Conservation (phyloP, 2,113 vertebrate genomes). For the Bungarus multicinctus region DNA sequence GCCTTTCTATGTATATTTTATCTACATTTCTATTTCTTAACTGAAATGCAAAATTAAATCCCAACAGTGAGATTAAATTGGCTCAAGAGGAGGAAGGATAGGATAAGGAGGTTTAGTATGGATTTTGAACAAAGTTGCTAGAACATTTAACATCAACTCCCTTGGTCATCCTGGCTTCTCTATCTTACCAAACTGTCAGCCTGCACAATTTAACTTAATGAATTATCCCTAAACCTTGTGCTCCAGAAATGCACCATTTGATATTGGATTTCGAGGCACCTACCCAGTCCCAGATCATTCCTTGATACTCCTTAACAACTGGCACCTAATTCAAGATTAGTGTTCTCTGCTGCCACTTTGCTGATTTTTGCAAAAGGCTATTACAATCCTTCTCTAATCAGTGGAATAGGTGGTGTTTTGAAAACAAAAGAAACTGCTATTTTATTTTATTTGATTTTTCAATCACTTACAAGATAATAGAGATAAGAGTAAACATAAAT, state of each 20-base stretch:
- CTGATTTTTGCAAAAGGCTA: not conserved
- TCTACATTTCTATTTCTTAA: not conserved
- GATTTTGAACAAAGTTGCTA: not conserved
- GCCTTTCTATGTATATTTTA: not conserved
- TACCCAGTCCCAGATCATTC: not conserved
- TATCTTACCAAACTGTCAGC: not conserved
- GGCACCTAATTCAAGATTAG: not conserved
- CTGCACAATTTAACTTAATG: not conserved
- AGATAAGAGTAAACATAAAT: no score
- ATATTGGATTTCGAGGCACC: not conserved
- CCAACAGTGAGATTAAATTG: not conserved
- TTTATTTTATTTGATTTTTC: no score
- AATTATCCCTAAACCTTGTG: not conserved
- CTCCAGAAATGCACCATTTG: not conserved
- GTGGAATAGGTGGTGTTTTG: not conserved
- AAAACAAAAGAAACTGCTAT: not conserved
- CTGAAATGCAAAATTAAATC: not conserved
- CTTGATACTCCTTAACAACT: not conserved
- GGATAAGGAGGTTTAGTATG: not conserved
- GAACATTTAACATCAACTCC: not conserved
- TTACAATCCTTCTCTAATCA: not conserved
- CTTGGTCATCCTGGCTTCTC: not conserved
- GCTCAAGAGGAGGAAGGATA: not conserved
- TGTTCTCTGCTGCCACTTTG: not conserved
- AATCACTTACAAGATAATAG: no score